Percentiles rank a stretch among this genome's conserved stretches.
phyloP scores from a whole-genome alignment of 1,140 invertebrate species.

The Drosophila yakuba region DNA sequence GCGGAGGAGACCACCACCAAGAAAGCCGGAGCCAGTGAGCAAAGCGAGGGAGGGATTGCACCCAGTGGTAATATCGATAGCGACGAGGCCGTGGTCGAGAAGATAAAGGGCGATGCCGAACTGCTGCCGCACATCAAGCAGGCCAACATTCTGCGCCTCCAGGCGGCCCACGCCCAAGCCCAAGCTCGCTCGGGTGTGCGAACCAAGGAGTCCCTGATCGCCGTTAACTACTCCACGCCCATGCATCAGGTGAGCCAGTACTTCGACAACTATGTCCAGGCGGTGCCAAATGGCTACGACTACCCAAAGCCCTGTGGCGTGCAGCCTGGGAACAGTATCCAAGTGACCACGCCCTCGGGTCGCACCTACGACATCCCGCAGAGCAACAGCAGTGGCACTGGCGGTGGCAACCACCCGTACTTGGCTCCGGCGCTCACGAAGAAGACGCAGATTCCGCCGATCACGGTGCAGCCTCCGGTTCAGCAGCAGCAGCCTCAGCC shows the following conservation, averaged over 20 bases:
- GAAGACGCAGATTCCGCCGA: conserved; percentile 56
- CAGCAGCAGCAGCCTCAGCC: conserved; percentile 41
- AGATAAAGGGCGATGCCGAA: conserved; percentile 81
- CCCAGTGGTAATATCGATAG: conserved; percentile 38
- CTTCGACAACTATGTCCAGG: conserved; percentile 78
- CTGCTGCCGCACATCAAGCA: conserved; percentile 69
- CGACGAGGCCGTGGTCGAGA: conserved; percentile 69
- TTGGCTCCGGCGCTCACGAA: conserved; percentile 66
- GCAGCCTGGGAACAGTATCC: conserved; percentile 59
- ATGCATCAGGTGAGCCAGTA: conserved; percentile 71
- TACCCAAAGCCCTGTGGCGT: conserved; percentile 64
- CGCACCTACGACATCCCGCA: conserved; percentile 76
- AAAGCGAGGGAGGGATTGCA: conserved; percentile 13
- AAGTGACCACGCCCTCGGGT: conserved; percentile 75
- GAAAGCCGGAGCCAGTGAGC: conserved; percentile 5
- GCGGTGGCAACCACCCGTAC: conserved; percentile 73
- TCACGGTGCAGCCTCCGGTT: conserved; percentile 21
- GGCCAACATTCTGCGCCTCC: conserved; percentile 65
- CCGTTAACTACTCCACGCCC: conserved; percentile 77
- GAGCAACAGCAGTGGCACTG: conserved; percentile 71
- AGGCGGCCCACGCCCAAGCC: conserved; percentile 45
- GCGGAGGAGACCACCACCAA: conserved; percentile 35
- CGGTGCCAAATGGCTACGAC: conserved; percentile 70
- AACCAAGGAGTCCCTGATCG: conserved; percentile 61
- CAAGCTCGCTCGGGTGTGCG: conserved; percentile 30